Base-by-base conservation (phyloP, 2,113 vertebrate genomes). In the Oostethus manadensis region DNA sequence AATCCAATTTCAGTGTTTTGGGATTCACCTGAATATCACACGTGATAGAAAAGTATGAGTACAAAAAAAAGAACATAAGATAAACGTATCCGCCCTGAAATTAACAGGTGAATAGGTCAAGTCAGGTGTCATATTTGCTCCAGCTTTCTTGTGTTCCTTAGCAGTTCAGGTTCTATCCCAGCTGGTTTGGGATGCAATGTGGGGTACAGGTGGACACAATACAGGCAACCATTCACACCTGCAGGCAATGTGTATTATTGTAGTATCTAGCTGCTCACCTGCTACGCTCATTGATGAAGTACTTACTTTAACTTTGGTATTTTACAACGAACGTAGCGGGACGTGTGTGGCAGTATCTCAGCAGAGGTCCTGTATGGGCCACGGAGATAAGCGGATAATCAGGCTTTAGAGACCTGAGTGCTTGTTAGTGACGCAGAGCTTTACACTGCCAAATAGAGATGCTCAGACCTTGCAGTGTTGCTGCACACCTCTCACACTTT, bases 321-420 rank as follows among this genome's bases (percentile, higher is more conserved):
- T 35, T 35, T 16, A 53, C 26, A 35, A 53, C 26, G 22, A 26
- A 26, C 22, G 13, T 17, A 49, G 14, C 14, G 23, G 46, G n/a
- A 33, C 40, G 56, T 58, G 51, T 35, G 50, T 65, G 48, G 18
- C 10, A 9, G 20, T 51, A 67, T 53, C 35, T 51, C 22, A 56
- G 51, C 40, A 4, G 38, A 58, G 68, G 56, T 68, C 40, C 66
- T 64, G 61, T 55, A 44, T 67, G 56, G 77, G 68, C 44, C 55
- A 60, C 7, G 2, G 56, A 62, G 54, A 77, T 83, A 79, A 84
- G 65, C 78, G 62, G 87, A 92, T 91, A 82, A 90, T 84, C 79
- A 86, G 84, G 86, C 79, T 91, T 89, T 92, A 89, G 79, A 89
- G 81, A 72, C 80, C 63, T 87, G 71, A 76, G 77, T 77, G 77